These are phyloP conservation scores for Cetonia aurata DNA, from an alignment of 2,888 invertebrate species.

Conservation along the genomic window DNA sequence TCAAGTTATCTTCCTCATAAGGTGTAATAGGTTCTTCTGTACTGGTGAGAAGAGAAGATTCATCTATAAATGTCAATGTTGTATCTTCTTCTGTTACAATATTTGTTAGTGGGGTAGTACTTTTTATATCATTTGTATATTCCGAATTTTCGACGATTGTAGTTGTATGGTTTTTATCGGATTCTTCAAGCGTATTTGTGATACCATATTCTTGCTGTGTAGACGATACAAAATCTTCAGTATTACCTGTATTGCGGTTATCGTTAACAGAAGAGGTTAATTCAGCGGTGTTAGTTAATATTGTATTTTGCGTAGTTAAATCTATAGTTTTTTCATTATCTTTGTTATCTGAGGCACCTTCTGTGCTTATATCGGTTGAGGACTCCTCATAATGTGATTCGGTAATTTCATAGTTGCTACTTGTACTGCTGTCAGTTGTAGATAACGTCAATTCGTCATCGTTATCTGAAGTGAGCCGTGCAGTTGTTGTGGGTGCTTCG, in stretches of 20 bases:
- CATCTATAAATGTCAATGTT: slow-evolving; percentile 12
- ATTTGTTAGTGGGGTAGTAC: neutral
- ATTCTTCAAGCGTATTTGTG: too few relatives aligned
- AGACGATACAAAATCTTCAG: too few relatives aligned
- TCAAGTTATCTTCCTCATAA: neutral
- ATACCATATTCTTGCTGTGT: too few relatives aligned
- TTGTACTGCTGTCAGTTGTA: slow-evolving; percentile 1
- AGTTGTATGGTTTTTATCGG: neutral
- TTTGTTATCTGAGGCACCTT: neutral
- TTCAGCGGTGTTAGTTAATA: too few relatives aligned
- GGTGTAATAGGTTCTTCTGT: neutral
- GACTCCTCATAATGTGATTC: neutral
- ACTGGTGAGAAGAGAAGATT: neutral
- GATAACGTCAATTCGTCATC: neutral
- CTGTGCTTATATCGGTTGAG: slow-evolving; percentile 1
- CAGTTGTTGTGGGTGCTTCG: slow-evolving; percentile 20
- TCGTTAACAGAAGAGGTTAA: too few relatives aligned
- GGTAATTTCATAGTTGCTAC: neutral
- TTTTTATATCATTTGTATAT: slow-evolving; percentile 18
- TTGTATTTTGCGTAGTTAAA: too few relatives aligned
- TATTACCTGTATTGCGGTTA: too few relatives aligned
- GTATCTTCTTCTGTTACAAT: neutral
- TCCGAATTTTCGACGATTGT: neutral
- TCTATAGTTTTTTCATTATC: neutral
- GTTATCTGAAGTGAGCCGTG: neutral